Evolutionary conservation across 2,888 invertebrate genomes (phyloP), one percentile per base, ranked within the genome.

Genomic region (Drosophila paranaensis): DNA sequence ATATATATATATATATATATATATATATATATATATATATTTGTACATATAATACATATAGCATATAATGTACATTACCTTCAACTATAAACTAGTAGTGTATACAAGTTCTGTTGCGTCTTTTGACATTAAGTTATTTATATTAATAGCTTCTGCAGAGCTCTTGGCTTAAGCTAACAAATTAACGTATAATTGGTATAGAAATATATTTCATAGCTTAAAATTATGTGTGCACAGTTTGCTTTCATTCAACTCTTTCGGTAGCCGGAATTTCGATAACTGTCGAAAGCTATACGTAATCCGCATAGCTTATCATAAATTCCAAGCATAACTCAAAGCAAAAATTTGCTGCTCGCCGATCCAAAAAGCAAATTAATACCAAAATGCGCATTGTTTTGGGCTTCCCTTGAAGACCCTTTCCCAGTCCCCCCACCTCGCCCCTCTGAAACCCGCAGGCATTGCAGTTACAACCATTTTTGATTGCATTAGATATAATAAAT

Each of bases 401-500:
- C 16, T 20, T 20, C 43, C n/a, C 30, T 48, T 11, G n/a, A 45
- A 37, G 10, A 27, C 16, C 13, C 25, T n/a, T 3, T 3, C 25
- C 30, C 16, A 27, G 30, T 25, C 16, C 9, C 11, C 25, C 16
- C 25, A 27, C 6, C 39, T 2, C 13, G 4, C 25, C 13, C 14
- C 16, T 9, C 8, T 4, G 33, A 16, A 54, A 5, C 53, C 82
- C 81, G 53, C 54, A 54, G 84, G 82, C 82, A 74, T 60, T 84
- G 84, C 84, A 79, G 78, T 62, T 77, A 73, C 61, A 84, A 76
- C 70, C 79, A 71, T 84, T 74, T 80, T 66, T 84, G 84, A 84
- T 84, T 84, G 89, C 85, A 89, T 81, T 87, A 83, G 68, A 61
- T 70, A 74, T 69, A 81, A 80, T 74, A 69, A 54, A 77, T 56